Evolutionary conservation across 2,888 invertebrate species (phyloP), one percentile per base, ranked within the genome.

Genomic region (Lithophane socia): DNA sequence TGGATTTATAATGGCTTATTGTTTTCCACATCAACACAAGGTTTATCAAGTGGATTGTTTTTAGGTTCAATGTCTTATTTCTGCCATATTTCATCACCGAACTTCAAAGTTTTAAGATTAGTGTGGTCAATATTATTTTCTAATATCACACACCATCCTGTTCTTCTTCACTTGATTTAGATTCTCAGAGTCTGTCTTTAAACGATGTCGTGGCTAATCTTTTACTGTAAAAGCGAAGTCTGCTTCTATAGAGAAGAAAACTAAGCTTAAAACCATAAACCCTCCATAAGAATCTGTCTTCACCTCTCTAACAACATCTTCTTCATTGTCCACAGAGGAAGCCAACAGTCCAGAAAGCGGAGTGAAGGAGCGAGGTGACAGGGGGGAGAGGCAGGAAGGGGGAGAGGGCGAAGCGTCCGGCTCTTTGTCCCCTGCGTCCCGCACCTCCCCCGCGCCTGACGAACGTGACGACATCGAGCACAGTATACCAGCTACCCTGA

Each of bases 341-440:
- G 97, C 97, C 86, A 97, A 97, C 82, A 97, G 97, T 88, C 97
- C 97, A 88, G 97, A 96, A 82, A 96, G 97, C 95, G 97, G 97
- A 92, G 97, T 97, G 93, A 97, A 97, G 92, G 96, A 97, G 89
- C 94, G 93, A 52, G 89, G 92, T 16, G 97, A 96, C 86, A 95
- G 93, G 84, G 93, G 93, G 93, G 95, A 93, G 94, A 96, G 93
- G 96, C 95, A 88, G 96, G 95, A 91, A 94, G 95, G 89, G 94
- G 96, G 87, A 93, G 96, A 92, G 92, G 96, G 88, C 56, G 97
- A 95, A 84, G 96, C 94, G 47, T 96, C 96, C 81, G 95, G 94
- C 86, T 96, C 97, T 72, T 94, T 92, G 77, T 94, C 93, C 87
- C 93, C 92, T 78, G 92, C 91, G 68, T 92, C 93, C 88, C 93